A percentile compares a stretch with the other conserved stretches of the same genome.
Evolutionary conservation across 2,797 vertebrate genomes (phyloP).

Genomic region (Acanthurus lineatus): DNA sequence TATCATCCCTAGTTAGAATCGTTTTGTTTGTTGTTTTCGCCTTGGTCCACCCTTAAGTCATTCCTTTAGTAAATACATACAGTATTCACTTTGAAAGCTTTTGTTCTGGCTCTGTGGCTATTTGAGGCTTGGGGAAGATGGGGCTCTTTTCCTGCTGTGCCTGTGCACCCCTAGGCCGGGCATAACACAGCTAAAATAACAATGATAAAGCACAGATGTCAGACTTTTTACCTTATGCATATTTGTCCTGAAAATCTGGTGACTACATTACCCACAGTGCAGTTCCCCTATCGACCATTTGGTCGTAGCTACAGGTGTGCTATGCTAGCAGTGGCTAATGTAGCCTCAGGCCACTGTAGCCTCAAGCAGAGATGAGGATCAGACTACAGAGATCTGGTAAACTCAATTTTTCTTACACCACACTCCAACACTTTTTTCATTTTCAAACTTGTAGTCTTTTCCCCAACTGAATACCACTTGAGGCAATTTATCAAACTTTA

Average conservation of each 20-base stretch:
- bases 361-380: not conserved
- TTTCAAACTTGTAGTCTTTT: not conserved
- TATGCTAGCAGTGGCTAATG: not conserved
- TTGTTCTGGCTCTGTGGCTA: no score
- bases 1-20: no score
- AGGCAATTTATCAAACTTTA: not conserved
- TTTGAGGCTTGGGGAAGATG: no score
- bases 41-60: no score
- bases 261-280: not conserved
- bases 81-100: no score
- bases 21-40: no score
- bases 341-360: not conserved
- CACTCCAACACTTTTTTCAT: not conserved
- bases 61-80: no score
- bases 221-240: not conserved
- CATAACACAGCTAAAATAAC: not conserved
- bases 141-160: no score
- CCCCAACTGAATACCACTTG: not conserved
- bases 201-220: not conserved
- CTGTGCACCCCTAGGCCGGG: no score
- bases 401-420: not conserved
- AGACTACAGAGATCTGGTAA: not conserved
- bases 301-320: not conserved
- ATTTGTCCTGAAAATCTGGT: not conserved
- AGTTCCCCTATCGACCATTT: no score